These are phyloP conservation scores for Donacobius atricapilla DNA, from an alignment of 2,113 vertebrate genomes.

Conservation along the genomic window DNA sequence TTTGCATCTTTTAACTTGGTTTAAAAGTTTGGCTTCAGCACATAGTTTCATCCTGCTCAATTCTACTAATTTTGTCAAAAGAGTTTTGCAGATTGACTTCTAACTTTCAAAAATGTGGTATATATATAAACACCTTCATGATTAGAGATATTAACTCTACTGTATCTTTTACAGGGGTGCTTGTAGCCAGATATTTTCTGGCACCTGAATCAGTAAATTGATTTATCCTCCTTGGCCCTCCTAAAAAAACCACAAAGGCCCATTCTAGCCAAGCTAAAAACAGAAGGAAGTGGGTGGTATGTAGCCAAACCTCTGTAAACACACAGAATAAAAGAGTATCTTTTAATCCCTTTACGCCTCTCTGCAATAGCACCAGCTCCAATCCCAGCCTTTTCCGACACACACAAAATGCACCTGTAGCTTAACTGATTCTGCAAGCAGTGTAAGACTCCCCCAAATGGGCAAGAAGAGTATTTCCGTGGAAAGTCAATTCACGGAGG, in stretches of 20 bases:
- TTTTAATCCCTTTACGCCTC: background rate
- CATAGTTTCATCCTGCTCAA: background rate
- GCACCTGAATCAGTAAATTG: background rate
- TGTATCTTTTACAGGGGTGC: background rate
- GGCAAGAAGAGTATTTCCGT: background rate
- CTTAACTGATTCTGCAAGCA: background rate
- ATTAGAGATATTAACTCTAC: background rate
- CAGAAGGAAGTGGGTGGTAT: background rate
- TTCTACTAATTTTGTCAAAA: background rate
- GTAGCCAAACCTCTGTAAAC: background rate
- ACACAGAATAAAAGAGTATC: background rate
- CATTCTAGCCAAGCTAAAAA: background rate
- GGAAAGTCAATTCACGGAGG: background rate
- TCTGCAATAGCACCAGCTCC: background rate
- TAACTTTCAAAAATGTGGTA: background rate
- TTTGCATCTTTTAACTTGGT: background rate
- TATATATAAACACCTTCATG: background rate
- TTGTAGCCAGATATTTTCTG: background rate
- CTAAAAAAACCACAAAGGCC: background rate
- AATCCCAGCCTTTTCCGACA: background rate
- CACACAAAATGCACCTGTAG: background rate
- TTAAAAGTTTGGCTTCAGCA: background rate
- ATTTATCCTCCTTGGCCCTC: background rate
- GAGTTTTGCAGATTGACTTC: background rate
- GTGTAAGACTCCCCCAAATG: conserved; percentile 28